These are phyloP conservation scores for Calameuta filiformis DNA, from an alignment of 2,888 invertebrate genomes.

Conservation along the genomic window DNA sequence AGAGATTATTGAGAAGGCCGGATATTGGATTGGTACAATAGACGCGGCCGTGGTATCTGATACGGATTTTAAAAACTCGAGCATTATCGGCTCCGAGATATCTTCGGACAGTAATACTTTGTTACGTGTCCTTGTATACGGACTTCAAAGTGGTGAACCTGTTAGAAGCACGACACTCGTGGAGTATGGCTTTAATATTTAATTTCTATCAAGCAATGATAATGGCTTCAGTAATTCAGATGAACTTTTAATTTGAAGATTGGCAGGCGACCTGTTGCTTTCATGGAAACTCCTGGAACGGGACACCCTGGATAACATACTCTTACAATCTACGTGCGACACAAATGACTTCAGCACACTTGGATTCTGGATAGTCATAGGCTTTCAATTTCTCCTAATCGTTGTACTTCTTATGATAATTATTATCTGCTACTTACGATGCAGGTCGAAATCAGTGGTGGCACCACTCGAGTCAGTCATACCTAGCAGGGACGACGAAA, in stretches of 20 bases:
- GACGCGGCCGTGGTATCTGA: conserved; percentile 15
- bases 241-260: neutral
- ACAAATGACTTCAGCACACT: neutral
- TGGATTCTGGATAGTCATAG: neutral
- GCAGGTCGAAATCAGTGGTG: neutral
- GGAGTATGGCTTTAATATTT: neutral
- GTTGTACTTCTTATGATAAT: neutral
- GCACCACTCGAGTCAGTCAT: neutral
- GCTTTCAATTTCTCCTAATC: neutral
- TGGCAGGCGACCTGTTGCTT: neutral
- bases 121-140: conserved; percentile 13
- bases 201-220: neutral
- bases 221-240: neutral
- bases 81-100: neutral
- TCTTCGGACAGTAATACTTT: conserved; percentile 7
- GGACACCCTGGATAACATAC: neutral
- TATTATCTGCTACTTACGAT: neutral
- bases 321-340: neutral
- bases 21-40: conserved; percentile 10
- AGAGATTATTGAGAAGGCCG: conserved; percentile 11
- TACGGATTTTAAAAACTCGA: neutral
- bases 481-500: neutral
- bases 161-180: conserved; percentile 8
- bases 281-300: neutral
- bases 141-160: conserved; percentile 6